These are phyloP conservation scores for Saimiri boliviensis DNA, from an alignment of 2,113 vertebrate genomes.

Conservation along the genomic window DNA sequence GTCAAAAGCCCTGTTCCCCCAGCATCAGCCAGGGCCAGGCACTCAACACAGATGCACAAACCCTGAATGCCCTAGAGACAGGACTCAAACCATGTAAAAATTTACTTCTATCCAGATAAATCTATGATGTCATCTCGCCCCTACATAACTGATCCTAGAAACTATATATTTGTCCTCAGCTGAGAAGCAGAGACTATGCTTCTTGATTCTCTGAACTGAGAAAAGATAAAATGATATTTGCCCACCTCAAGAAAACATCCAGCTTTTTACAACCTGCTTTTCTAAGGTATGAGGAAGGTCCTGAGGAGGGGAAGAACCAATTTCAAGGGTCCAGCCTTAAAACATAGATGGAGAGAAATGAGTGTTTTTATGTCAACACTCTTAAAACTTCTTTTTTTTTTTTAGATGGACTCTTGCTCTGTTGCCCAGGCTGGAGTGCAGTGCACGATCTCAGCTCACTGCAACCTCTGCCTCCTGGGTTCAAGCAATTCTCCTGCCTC, in stretches of 20 bases:
- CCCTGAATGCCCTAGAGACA: background rate
- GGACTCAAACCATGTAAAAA: background rate
- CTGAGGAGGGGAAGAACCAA: accelerated
- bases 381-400: no score
- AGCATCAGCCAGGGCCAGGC: background rate
- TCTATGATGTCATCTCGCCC: background rate
- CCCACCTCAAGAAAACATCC: background rate
- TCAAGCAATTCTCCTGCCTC: no score
- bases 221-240: background rate
- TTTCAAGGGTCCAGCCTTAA: background rate
- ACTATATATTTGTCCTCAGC: background rate
- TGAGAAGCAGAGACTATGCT: background rate
- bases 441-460: no score
- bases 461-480: no score
- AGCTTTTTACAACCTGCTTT: background rate
- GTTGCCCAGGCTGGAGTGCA: no score
- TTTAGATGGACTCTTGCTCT: no score
- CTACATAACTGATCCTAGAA: background rate
- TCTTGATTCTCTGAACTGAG: background rate
- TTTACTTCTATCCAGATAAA: background rate
- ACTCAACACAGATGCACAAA: no score
- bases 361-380: background rate
- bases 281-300: background rate
- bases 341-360: background rate
- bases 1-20: background rate